Conservation (phyloP, 2,797 vertebrate species). For the Cyclura pinguis region DNA sequence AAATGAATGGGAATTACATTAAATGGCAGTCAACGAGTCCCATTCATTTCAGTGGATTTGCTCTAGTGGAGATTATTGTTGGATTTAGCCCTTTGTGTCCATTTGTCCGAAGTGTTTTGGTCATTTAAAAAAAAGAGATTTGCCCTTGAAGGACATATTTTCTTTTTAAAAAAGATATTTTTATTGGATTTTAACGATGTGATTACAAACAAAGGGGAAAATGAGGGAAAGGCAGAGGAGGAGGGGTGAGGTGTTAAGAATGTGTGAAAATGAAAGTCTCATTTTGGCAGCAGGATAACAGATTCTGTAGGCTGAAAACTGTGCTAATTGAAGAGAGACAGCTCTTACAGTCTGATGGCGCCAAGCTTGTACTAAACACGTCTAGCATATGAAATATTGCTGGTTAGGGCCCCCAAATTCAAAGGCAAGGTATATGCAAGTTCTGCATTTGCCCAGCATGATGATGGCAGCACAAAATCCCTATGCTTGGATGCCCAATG, state of each 20-base stretch:
- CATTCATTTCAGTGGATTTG: too few relatives aligned
- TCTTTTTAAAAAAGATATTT: background rate
- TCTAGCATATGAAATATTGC: background rate
- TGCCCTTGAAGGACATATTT: background rate
- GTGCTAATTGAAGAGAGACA: background rate
- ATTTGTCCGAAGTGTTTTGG: background rate
- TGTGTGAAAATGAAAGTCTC: background rate
- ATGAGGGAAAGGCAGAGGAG: too few relatives aligned
- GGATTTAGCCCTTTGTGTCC: background rate
- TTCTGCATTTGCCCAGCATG: background rate
- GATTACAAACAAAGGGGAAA: too few relatives aligned
- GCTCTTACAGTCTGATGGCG: background rate
- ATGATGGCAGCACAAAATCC: background rate
- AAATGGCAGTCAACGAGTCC: too few relatives aligned
- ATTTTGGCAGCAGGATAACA: background rate
- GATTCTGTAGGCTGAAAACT: background rate
- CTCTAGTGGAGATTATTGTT: too few relatives aligned
- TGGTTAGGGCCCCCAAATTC: background rate
- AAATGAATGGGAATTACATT: too few relatives aligned
- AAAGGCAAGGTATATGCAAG: background rate
- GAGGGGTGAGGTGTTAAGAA: too few relatives aligned
- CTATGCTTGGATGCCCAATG: background rate
- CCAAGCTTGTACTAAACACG: background rate
- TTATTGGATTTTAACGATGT: too few relatives aligned
- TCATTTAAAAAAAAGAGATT: background rate